A percentile compares a stretch with the other conserved stretches of the same genome.
These are phyloP conservation scores for Meloe dianella DNA, from an alignment of 2,888 invertebrate species.

Conservation along the genomic window DNA sequence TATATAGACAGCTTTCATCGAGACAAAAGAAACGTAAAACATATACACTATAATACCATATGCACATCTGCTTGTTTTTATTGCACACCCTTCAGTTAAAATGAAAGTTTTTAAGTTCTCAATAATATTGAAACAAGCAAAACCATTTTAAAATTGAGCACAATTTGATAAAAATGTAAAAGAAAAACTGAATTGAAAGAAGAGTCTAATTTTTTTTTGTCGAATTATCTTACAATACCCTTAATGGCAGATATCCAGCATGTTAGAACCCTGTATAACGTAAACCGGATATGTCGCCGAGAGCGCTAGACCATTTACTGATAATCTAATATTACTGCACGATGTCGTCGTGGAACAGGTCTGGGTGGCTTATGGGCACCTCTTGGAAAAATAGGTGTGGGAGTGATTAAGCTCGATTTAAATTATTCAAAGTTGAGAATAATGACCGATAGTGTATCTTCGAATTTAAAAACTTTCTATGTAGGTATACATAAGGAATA, in stretches of 20 bases:
- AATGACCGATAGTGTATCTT: conserved; percentile 10
- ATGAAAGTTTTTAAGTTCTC: conserved; percentile 3
- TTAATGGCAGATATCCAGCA: conserved; percentile 12
- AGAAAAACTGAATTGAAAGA: neutral
- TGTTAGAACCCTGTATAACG: conserved; percentile 6
- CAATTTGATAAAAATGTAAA: neutral
- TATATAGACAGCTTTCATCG: conserved; percentile 46
- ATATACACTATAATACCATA: conserved; percentile 42
- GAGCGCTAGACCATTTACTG: conserved; percentile 19
- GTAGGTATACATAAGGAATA: neutral
- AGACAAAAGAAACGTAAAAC: conserved; percentile 55
- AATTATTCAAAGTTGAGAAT: conserved; percentile 16
- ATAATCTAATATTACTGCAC: conserved; percentile 18
- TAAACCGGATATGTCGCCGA: conserved; percentile 18
- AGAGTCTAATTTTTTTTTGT: neutral
- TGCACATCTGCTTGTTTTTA: conserved; percentile 54
- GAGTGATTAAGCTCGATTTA: conserved; percentile 18
- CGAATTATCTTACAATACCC: conserved; percentile 9
- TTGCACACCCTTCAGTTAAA: conserved; percentile 12
- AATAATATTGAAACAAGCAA: neutral
- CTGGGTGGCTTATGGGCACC: conserved; percentile 12
- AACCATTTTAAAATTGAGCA: neutral
- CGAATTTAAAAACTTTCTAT: neutral
- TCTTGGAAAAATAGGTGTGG: conserved; percentile 10
- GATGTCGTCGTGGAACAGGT: conserved; percentile 15